Conservation (phyloP, 2,888 invertebrate genomes). For the Lepidonotus clava region DNA sequence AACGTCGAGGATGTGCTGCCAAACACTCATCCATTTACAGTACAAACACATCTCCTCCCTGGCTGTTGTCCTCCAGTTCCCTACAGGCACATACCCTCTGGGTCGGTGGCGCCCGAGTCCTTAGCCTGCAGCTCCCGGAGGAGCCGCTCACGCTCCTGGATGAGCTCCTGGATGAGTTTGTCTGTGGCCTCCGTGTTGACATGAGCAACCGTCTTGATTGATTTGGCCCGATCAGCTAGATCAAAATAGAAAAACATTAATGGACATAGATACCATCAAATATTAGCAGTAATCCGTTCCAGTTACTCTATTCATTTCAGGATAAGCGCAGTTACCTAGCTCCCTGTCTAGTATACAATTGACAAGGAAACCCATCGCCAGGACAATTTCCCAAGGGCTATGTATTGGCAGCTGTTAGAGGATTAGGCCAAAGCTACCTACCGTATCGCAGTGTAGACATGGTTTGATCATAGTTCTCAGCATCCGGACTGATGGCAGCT, state of each 20-base stretch:
- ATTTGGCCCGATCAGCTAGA: conserved; percentile 67
- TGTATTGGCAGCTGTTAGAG: neutral
- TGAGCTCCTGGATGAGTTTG: conserved; percentile 66
- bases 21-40: no score
- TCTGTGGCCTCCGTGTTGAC: conserved; percentile 67
- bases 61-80: no score
- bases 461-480: conserved; percentile 70
- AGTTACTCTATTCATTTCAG: no score
- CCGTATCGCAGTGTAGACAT: conserved; percentile 68
- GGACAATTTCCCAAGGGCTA: no score
- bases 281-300: no score
- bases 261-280: neutral
- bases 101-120: conserved; percentile 48
- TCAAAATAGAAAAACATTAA: neutral
- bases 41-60: no score
- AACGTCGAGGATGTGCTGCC: no score
- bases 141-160: conserved; percentile 67
- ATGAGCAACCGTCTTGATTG: conserved; percentile 65
- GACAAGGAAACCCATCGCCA: no score
- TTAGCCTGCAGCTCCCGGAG: conserved; percentile 65
- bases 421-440: conserved; percentile 39
- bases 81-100: conserved; percentile 44
- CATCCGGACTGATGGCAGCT: conserved; percentile 68
- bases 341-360: no score
- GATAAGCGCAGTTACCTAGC: no score